Evolutionary conservation across 2,888 invertebrate genomes (phyloP), one percentile per base, ranked within the genome.

Genomic region (Netelia fuscicornis): DNA sequence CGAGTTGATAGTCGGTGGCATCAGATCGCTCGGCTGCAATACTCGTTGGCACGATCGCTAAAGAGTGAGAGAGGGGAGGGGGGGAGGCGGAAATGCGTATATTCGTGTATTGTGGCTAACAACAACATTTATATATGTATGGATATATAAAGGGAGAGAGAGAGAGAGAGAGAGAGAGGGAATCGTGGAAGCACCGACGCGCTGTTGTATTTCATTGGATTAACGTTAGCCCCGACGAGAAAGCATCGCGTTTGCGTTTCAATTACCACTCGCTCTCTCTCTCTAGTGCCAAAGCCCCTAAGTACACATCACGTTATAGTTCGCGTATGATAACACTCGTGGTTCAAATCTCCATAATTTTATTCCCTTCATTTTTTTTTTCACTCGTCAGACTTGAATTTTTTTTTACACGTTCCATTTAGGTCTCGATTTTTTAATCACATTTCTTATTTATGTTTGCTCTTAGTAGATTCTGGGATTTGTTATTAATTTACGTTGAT

Each of bases 221-320:
- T 89, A 90, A 87, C 87, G 87, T 88, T 89, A 88, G 62, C 79
- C 64, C 86, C 86, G 88, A 86, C 64, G 56, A 83, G 62, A 81
- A 37, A 88, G 86, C 88, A 85, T 86, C 88, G 87, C 89, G 89
- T 90, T 91, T 90, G 89, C 91, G 87, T 90, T 90, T 90, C 91
- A 91, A 91, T 91, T 90, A 90, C 86, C 75, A 48, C 60, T 37
- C 37, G 1, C 42, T 20, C 13, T 17, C 52, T 17, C 52, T 37
- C 65, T 17, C 44, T 10, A 68, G 17, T 48, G 64, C 37, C 44
- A 60, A 77, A 60, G 44, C 60, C 58, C 9, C 11, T 58, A 48
- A 60, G 37, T 48, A 64, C 64, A 62, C 75, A 54, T 25, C 30
- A n/a, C 30, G 20, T 30, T 30, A 30, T 30, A 30, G 30, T 30